These are phyloP conservation scores for Athene cunicularia DNA, from an alignment of 2,113 vertebrate genomes.

Conservation along the genomic window DNA sequence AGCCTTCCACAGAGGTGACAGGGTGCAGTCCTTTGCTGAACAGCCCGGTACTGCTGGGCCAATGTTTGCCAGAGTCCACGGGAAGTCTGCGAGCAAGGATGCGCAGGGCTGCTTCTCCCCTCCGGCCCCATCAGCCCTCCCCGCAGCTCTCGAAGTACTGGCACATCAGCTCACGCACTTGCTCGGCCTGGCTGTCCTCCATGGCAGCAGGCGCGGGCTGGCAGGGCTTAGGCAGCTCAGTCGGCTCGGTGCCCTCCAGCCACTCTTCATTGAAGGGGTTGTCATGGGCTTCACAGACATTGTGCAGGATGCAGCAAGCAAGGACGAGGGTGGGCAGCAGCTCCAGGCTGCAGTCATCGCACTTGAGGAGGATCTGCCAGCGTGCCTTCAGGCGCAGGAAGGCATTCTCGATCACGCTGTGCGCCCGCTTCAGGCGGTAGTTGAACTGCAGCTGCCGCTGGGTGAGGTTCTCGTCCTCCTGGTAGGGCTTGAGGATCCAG, in stretches of 20 bases:
- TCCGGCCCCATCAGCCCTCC: background rate
- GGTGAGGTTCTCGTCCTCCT: slow-evolving; percentile 45
- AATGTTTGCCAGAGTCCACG: rapidly evolving
- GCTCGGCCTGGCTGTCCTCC: slow-evolving; percentile 74
- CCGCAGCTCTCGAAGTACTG: slow-evolving; percentile 78
- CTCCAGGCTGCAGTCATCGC: slow-evolving; percentile 69
- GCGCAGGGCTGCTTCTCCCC: background rate
- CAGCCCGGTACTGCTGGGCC: background rate
- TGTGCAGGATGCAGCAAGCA: slow-evolving; percentile 77
- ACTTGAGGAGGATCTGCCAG: slow-evolving; percentile 78
- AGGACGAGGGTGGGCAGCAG: slow-evolving; percentile 74
- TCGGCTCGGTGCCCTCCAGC: slow-evolving; percentile 60
- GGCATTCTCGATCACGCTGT: slow-evolving; percentile 67
- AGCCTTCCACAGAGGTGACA: rapidly evolving
- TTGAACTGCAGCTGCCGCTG: slow-evolving; percentile 72
- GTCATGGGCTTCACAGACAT: slow-evolving; percentile 71
- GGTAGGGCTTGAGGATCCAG: slow-evolving; percentile 79
- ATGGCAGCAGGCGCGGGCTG: background rate
- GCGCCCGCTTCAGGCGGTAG: slow-evolving; percentile 63
- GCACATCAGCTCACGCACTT: slow-evolving; percentile 79
- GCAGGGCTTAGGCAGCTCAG: slow-evolving; percentile 53
- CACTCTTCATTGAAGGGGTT: slow-evolving; percentile 73
- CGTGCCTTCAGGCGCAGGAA: slow-evolving; percentile 74
- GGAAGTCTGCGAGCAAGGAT: background rate
- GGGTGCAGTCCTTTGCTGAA: background rate